Evolutionary conservation across 1,140 invertebrate genomes (phyloP).

Genomic region (Apis mellifera): DNA sequence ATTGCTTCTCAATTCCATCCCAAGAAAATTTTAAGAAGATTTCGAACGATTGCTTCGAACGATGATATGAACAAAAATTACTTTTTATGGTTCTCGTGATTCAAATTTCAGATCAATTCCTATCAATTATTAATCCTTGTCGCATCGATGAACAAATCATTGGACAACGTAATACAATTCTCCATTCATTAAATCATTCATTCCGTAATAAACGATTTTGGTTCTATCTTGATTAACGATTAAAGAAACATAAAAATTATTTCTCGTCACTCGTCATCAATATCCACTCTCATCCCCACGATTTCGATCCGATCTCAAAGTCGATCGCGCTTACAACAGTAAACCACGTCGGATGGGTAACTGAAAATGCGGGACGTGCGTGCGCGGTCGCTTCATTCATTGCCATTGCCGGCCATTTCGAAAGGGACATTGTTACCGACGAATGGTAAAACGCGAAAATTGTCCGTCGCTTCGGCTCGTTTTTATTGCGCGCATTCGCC

Average conservation of each 20-base stretch:
- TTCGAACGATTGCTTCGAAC: neutral
- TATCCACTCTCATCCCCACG: too few species aligned
- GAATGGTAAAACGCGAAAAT: slow-evolving; percentile 44
- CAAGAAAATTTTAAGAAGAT: neutral
- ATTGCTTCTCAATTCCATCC: neutral
- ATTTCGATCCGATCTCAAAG: neutral
- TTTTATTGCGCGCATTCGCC: slow-evolving; percentile 44
- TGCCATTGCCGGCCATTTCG: slow-evolving; percentile 40
- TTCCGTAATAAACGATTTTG: too few species aligned
- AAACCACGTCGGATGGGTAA: neutral
- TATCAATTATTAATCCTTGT: too few species aligned
- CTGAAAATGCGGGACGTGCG: slow-evolving; percentile 4
- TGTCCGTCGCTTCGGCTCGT: slow-evolving; percentile 39
- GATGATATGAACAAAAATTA: neutral
- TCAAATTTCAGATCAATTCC: too few species aligned
- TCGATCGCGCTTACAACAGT: neutral
- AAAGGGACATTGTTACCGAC: slow-evolving; percentile 32
- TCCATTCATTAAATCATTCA: too few species aligned
- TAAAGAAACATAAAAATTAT: neutral
- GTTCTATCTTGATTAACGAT: too few species aligned
- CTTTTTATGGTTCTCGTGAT: too few species aligned
- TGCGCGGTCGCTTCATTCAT: slow-evolving; percentile 26
- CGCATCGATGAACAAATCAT: too few species aligned
- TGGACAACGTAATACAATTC: too few species aligned
- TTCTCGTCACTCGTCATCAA: neutral